Base-by-base conservation (phyloP, 1,140 invertebrate genomes). In the Camponotus floridanus region DNA sequence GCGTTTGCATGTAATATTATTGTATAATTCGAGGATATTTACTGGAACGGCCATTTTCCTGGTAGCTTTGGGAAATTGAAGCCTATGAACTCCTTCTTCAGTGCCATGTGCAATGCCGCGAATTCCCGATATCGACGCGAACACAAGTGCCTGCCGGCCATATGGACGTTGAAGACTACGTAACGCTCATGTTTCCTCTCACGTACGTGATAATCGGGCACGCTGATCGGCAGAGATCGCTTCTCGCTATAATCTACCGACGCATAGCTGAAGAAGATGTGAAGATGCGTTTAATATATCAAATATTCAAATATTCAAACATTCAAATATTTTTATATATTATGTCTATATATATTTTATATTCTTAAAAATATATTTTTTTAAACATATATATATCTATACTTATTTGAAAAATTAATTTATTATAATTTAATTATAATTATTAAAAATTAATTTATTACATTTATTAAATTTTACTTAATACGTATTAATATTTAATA, bases 211-310 rank as follows among this genome's bases (percentile, higher is more conserved):
- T 99, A 99, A 95, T 99, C 99, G 18, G 99, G 99, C 89, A 99
- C 98, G 88, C 99, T 99, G 89, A 99, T 99, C 9, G 99, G 99
- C 85, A 99, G 95, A 55, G 99, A 99, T 71, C 99, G 96, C 94
- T 99, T 99, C 95, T 99, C 99, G 90, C 98, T 99, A 95, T 99
- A 99, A 95, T 99, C 99, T 87, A 99, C 98, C 91, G 98, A 98
- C 7, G 98, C 98, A 85, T 98, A 98, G 61, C 98, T 94, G 71
- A 93, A 95, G 76, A 86, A 85, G 74, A 76, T 62, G 0, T 26
- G 76, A 51, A 51, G 15, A 36, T n/a, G n/a, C 62, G 6, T 4
- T 61, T 45, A 61, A 42, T 61, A 21, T 5, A 36, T n/a, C 3
- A 11, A 13, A 48, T 48, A 48, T 48, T 48, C 11, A 48, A 26